Conservation (phyloP, 2,888 invertebrate genomes). For the Megalurothrips usitatus region DNA sequence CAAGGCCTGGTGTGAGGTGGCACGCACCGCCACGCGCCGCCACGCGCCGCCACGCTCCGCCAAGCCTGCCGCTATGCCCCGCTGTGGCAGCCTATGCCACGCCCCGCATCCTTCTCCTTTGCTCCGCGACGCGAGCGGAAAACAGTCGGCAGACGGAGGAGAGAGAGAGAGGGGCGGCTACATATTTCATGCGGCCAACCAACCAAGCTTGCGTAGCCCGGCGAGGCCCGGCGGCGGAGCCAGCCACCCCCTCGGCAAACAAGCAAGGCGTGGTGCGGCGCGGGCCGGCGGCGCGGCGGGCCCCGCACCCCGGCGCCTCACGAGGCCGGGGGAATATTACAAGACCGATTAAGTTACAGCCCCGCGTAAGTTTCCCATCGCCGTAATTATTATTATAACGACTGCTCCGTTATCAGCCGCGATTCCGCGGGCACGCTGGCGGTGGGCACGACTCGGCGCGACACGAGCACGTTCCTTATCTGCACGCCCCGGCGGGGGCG, state of each 20-base stretch:
- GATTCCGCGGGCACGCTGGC: no score
- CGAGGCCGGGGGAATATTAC: background rate
- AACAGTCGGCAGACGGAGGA: background rate
- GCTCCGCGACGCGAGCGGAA: background rate
- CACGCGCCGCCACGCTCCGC: background rate
- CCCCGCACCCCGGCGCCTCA: background rate
- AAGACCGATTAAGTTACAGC: background rate
- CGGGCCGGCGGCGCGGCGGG: background rate
- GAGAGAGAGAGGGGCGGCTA: background rate
- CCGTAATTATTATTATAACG: no score
- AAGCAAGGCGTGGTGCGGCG: background rate
- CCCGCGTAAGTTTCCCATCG: background rate
- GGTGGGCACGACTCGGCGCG: no score
- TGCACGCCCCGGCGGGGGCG: no score
- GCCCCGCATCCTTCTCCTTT: no score
- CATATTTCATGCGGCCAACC: conserved; percentile 10
- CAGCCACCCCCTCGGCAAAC: background rate
- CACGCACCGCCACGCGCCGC: background rate
- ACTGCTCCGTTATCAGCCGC: no score
- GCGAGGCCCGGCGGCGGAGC: background rate
- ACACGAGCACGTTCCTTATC: no score
- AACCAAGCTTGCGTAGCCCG: background rate
- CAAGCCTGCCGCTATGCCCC: background rate
- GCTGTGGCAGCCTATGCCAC: background rate
- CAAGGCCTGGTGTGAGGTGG: background rate